phyloP scores from a whole-genome alignment of 2,113 vertebrate species.

The Eonycteris spelaea region DNA sequence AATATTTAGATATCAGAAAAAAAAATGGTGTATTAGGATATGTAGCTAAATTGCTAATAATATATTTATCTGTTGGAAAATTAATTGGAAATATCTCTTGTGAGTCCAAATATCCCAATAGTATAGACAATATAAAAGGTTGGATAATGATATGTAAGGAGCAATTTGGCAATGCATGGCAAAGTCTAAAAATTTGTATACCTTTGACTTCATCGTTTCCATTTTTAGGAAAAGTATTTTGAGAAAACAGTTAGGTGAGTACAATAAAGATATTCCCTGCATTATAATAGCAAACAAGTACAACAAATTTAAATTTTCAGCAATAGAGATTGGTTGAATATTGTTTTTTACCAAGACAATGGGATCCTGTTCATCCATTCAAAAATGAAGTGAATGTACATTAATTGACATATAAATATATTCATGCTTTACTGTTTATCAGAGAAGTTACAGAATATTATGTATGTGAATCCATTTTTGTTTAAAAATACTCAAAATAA shows the following conservation, averaged over 20 bases:
- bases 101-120: not conserved
- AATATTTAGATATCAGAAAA: not conserved
- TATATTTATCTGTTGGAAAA: not conserved
- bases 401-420: not conserved
- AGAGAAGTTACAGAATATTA: not conserved
- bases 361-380: not conserved
- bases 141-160: not conserved
- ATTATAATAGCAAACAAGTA: not conserved
- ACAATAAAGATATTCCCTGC: not conserved
- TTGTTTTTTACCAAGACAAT: not conserved
- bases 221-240: constrained; percentile 18
- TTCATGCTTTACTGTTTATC: not conserved
- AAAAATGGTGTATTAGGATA: not conserved
- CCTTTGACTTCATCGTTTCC: not conserved
- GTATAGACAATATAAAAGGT: not conserved
- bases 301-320: constrained; percentile 11
- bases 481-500: constrained; percentile 7
- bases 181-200: not conserved
- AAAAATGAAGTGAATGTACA: not conserved
- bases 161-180: not conserved
- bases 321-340: not conserved
- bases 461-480: not conserved
- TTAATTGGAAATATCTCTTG: not conserved
- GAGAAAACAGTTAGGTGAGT: not conserved
- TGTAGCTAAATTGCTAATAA: not conserved